Base-by-base conservation (phyloP, 2,888 invertebrate genomes). In the Mantis religiosa region DNA sequence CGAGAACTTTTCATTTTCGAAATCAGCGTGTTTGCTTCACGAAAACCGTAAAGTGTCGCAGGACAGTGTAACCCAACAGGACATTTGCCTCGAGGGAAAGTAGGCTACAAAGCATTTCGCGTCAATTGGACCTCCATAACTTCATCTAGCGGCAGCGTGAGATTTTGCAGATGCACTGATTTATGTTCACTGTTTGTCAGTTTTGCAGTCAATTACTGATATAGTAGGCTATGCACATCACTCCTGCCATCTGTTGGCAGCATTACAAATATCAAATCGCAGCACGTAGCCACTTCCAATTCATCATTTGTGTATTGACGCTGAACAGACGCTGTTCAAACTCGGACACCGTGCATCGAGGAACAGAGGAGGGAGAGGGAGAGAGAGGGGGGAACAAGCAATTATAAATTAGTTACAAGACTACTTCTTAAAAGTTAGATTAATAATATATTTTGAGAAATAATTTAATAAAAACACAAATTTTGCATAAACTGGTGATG, bases 321-420 rank as follows among this genome's bases (percentile, higher is more conserved):
- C 54, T 41, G 41, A 41, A 41, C 41, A 41, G 41, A 12, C 41
- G 41, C 12, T 41, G 6, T 41, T 41, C 12, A 41, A 12, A 9
- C 12, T 12, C 12, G 41, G 34, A 8, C 3, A 12, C 1, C 3
- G 41, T 41, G 41, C 12, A 12, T 12, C 41, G 12, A 12, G 41
- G 1, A 12, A 1, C 0, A 2, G 1, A 12, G 12, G 12, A 12
- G 41, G 1, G 12, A 1, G 1, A 41, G 12, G 12, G 1, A 41
- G 41, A 1, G 1, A 12, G 6, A 12, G 41, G 12, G 12, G 12
- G 12, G 6, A 41, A 12, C 12, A 2, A 41, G 12, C 0, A 41
- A 34, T 34, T 34, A 8, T 34, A 34, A 34, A 34, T 0, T 7
- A 1, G 41, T 12, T 12, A 41, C 41, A 2, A 41, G 41, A 12